Evolutionary conservation across 2,888 invertebrate species (phyloP), one percentile per base, ranked within the genome.

Genomic region (Nymphalis polychloros): DNA sequence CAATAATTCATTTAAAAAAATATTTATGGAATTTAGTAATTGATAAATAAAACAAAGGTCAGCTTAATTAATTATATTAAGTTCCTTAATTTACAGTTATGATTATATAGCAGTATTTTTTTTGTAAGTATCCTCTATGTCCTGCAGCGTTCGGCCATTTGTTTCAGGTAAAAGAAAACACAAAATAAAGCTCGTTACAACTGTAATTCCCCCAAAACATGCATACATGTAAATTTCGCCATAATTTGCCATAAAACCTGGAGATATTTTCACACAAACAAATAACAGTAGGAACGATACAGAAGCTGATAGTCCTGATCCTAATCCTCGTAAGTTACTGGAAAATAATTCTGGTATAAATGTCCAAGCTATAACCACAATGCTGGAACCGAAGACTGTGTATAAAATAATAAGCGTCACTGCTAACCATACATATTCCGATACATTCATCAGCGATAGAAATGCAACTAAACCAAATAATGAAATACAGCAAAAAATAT

Each of bases 121-220:
- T 62, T 78, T 83, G 71, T 84, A 76, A 57, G 71, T 74, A 72
- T 87, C 78, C 95, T 81, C 95, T 93, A 76, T 96, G 89, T 64
- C 95, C 94, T 81, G 94, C 87, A 81, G 96, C 94, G 89, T 97
- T 95, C 82, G 96, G 94, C 76, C 93, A 73, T 80, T 80, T 0
- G 87, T 87, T 59, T 87, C 86, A 8, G 86, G 86, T 62, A 87
- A 70, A 27, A 82, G 72, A 70, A 83, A 84, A 61, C 71, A 72
- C 50, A 87, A 70, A 6, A 77, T 55, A 17, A 81, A 23, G 20
- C 78, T 75, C 47, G 78, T 72, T 31, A 81, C 17, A 4, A 81
- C 67, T 0, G 82, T 81, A 0, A 80, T 61, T 10, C 71, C 57
- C 6, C 82, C 84, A 75, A 79, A 86, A 19, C 71, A 66, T 4